Base-by-base conservation (phyloP, 92 coral and sea anemone species). In the Phenganax subtilis region DNA sequence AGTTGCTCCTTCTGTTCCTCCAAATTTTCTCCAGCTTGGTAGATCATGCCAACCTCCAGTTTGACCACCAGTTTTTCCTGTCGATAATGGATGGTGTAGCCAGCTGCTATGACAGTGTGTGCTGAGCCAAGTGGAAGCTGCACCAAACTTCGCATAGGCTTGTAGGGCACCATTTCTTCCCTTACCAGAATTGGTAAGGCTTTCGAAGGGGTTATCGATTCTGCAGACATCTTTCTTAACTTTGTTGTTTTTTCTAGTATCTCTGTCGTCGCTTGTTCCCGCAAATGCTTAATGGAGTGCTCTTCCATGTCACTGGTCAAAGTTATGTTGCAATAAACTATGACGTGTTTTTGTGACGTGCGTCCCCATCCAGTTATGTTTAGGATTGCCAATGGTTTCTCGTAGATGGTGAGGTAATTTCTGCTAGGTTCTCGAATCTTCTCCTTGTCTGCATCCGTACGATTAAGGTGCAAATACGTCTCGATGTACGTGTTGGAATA, bases 1-100 rank as follows among this genome's bases (percentile, higher is more conserved):
- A 80, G 55, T 76, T 80, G 84, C 55, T 80, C 84, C 20, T 80
- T 80, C 55, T 80, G 74, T 30, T 65, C 12, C n/a, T 80, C 84
- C 6, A 80, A 61, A 51, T 80, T 8, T 1, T 80, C 78, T 64
- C 84, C 84, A 9, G 76, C 84, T 57, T 59, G 80, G 84, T 80
- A 80, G 27, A 65, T 54, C 0, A n/a, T 51, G n/a, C 54, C 84
- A 80, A 64, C 84, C 11, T 80, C 84, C 44, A 80, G 47, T 31
- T 80, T 80, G 66, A 60, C 14, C 5, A 80, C 84, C 54, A 61
- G 69, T 78, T 78, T 78, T 57, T 58, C 55, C 12, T 78, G 72
- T 14, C 82, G 71, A 6, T 78, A 78, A 44, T 78, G 82, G 0
- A 20, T 20, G 17, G 55, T 60, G 72, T 67, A 52, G 25, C 25